Evolutionary conservation across 2,888 invertebrate species (phyloP).

Genomic region (Drosophila anomelani): DNA sequence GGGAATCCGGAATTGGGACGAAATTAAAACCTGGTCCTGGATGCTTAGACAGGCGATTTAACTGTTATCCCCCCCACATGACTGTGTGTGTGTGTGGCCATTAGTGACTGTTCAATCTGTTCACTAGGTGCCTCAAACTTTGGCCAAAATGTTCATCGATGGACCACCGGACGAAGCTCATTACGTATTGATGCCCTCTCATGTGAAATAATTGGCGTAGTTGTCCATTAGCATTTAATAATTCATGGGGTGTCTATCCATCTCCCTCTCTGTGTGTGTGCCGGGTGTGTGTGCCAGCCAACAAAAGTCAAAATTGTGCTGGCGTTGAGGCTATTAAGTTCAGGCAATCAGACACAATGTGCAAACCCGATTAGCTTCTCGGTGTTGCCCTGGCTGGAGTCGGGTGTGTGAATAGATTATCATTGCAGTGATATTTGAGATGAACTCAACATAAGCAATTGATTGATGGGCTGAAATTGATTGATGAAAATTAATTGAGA

Average conservation of each 20-base stretch:
- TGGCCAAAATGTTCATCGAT: conserved; percentile 25
- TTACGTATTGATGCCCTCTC: conserved; percentile 72
- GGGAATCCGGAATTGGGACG: conserved; percentile 20
- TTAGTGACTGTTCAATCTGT: conserved; percentile 63
- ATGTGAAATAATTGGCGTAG: conserved; percentile 77
- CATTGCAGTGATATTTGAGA: conserved; percentile 27
- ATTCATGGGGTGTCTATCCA: conserved; percentile 57
- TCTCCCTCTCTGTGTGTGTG: conserved; percentile 6
- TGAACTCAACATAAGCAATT: conserved; percentile 1
- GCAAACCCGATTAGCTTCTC: conserved; percentile 46
- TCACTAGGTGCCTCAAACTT: conserved; percentile 57
- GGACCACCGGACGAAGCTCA: conserved; percentile 39
- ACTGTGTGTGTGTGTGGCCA: background rate
- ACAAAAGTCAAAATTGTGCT: conserved; percentile 33
- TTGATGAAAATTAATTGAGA: conserved; percentile 6
- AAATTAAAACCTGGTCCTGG: conserved; percentile 68
- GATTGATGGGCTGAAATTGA: conserved; percentile 10
- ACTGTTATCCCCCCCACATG: conserved; percentile 47
- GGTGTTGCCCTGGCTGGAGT: background rate
- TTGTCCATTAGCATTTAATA: conserved; percentile 71
- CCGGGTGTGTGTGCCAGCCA: conserved; percentile 15
- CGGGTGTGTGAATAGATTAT: conserved; percentile 16
- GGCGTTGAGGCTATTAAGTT: conserved; percentile 60
- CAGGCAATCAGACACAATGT: conserved; percentile 47
- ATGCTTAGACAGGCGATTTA: conserved; percentile 32